phyloP scores from a whole-genome alignment of 2,113 vertebrate species.

The Centropus unirufus region DNA sequence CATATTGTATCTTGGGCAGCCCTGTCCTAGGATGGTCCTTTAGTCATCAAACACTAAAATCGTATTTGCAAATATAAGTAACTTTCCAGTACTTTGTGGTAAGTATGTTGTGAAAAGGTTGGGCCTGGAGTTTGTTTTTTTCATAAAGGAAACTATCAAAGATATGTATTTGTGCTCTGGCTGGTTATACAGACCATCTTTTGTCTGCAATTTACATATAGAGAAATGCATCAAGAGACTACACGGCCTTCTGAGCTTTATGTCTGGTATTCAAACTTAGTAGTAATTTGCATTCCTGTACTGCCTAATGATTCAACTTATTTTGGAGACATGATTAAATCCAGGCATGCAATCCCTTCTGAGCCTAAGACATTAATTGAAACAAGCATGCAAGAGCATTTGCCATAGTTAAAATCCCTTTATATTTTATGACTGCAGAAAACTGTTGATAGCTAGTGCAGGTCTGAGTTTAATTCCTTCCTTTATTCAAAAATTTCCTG shows the following conservation, averaged over 20 bases:
- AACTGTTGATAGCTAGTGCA: background rate
- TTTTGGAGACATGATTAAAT: constrained; percentile 40
- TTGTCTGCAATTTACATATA: background rate
- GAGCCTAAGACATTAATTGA: background rate
- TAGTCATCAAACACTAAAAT: background rate
- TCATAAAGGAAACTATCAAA: background rate
- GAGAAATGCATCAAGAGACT: background rate
- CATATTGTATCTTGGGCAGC: background rate
- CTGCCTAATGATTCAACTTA: background rate
- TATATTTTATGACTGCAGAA: background rate
- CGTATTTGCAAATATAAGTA: background rate
- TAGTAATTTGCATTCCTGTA: background rate
- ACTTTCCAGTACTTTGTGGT: background rate
- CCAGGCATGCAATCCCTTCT: background rate
- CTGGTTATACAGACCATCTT: background rate
- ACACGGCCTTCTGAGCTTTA: background rate
- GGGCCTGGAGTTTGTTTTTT: background rate
- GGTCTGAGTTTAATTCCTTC: background rate
- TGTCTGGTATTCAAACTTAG: background rate
- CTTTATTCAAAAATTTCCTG: background rate
- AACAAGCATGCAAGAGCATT: background rate
- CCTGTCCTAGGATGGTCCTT: background rate
- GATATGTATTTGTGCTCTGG: background rate
- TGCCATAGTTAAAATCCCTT: background rate
- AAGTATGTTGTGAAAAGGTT: background rate